Percentiles rank a stretch among this genome's conserved stretches.
phyloP scores from a whole-genome alignment of 2,113 vertebrate genomes.

The Pardalotus punctatus region DNA sequence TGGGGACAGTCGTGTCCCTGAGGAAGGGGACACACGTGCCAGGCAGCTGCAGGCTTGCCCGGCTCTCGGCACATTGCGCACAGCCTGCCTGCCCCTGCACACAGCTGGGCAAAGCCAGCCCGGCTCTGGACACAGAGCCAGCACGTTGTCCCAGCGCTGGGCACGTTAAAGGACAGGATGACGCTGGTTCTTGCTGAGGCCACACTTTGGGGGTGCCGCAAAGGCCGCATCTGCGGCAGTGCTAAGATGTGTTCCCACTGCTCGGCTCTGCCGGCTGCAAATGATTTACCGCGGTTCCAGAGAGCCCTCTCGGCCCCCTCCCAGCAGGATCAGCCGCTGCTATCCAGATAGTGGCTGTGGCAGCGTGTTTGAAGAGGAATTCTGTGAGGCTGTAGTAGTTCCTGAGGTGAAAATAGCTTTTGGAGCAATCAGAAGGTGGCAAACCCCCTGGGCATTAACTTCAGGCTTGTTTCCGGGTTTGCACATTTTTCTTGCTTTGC shows the following conservation, averaged over 20 bases:
- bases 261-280: background rate
- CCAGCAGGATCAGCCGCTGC: background rate
- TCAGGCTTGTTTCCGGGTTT: background rate
- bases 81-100: background rate
- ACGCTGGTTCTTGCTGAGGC: background rate
- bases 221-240: background rate
- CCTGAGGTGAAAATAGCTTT: slow-evolving; percentile 28
- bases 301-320: background rate
- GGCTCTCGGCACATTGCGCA: accelerated
- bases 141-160: accelerated
- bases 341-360: accelerated
- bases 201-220: background rate
- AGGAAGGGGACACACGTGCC: accelerated
- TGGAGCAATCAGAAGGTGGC: background rate
- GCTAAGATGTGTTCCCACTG: background rate
- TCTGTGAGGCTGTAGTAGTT: background rate
- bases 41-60: background rate
- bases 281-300: accelerated
- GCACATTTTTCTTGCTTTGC: background rate
- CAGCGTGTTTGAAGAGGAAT: background rate
- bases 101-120: background rate
- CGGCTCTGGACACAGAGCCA: accelerated
- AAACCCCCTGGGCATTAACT: background rate
- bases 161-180: background rate
- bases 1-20: background rate